These are phyloP conservation scores for Abrostola tripartita DNA, from an alignment of 2,888 invertebrate genomes.

Conservation along the genomic window DNA sequence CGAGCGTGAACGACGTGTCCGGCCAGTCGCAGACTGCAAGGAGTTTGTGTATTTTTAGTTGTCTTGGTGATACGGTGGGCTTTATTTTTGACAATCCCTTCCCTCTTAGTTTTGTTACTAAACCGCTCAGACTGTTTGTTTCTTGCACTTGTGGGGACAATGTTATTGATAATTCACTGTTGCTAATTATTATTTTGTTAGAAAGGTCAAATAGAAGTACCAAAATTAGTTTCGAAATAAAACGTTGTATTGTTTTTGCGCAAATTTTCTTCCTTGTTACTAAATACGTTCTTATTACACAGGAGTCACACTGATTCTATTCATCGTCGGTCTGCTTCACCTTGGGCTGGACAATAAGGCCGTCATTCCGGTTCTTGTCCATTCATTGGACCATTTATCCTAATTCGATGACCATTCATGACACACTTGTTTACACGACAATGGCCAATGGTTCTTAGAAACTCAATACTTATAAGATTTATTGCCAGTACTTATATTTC, in stretches of 20 bases:
- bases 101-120: slow-evolving; percentile 1
- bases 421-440: slow-evolving; percentile 28
- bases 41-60: slow-evolving; percentile 74
- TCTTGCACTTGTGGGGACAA: not conserved
- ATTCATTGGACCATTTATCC: slow-evolving; percentile 30
- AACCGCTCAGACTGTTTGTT: not conserved
- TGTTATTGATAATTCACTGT: too few species aligned
- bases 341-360: slow-evolving; percentile 7
- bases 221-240: not conserved
- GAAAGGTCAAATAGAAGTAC: not conserved
- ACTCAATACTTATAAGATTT: slow-evolving; percentile 8
- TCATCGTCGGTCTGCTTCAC: slow-evolving; percentile 14
- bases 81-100: slow-evolving; percentile 50
- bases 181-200: not conserved
- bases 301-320: slow-evolving; percentile 14
- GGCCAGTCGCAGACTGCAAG: slow-evolving; percentile 77
- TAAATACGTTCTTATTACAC: not conserved
- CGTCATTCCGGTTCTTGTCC: slow-evolving; percentile 19
- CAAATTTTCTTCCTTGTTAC: not conserved
- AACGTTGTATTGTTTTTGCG: not conserved
- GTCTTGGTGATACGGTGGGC: slow-evolving; percentile 51
- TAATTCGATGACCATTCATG: slow-evolving; percentile 22
- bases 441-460: slow-evolving; percentile 17
- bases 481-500: slow-evolving; percentile 9
- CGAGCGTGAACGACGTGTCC: slow-evolving; percentile 64